A percentile compares a stretch with the other conserved stretches of the same genome.
These are phyloP conservation scores for Avahi laniger DNA, from an alignment of 2,797 vertebrate species.

Conservation along the genomic window DNA sequence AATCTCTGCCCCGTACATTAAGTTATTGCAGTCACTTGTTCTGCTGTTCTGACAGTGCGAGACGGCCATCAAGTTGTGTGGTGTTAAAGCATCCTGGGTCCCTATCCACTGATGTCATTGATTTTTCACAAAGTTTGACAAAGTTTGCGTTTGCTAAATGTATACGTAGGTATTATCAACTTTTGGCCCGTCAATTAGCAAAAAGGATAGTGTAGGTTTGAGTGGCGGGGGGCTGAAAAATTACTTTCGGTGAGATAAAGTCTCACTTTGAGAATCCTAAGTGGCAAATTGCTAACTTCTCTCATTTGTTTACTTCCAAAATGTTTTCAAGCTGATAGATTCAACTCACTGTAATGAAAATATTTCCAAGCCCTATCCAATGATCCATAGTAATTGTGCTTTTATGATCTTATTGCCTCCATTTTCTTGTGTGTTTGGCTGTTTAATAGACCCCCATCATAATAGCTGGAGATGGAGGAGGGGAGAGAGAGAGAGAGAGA, in stretches of 20 bases:
- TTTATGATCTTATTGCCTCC: not conserved
- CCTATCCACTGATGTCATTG: not conserved
- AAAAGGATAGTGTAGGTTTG: not conserved
- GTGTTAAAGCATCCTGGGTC: not conserved
- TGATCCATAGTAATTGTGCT: not conserved
- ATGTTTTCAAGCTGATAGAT: not conserved
- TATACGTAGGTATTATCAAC: not conserved
- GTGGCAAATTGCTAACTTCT: not conserved
- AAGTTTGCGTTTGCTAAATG: not conserved
- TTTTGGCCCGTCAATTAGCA: not conserved
- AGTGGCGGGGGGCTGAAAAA: not conserved
- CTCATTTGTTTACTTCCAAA: slow-evolving; percentile 27
- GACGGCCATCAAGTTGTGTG: not conserved
- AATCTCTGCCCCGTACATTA: not conserved
- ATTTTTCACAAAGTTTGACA: not conserved
- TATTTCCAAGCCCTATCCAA: not conserved
- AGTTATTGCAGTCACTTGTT: not conserved
- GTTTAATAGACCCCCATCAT: not conserved
- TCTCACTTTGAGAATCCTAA: not conserved
- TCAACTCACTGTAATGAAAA: not conserved
- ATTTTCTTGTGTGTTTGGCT: not conserved
- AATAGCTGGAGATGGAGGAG: not conserved
- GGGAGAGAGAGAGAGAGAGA: not conserved
- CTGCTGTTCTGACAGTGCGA: not conserved
- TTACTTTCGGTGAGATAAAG: not conserved